A percentile compares a stretch with the other conserved stretches of the same genome.
phyloP scores from a whole-genome alignment of 2,888 invertebrate species.

The Drosophila lacicola region DNA sequence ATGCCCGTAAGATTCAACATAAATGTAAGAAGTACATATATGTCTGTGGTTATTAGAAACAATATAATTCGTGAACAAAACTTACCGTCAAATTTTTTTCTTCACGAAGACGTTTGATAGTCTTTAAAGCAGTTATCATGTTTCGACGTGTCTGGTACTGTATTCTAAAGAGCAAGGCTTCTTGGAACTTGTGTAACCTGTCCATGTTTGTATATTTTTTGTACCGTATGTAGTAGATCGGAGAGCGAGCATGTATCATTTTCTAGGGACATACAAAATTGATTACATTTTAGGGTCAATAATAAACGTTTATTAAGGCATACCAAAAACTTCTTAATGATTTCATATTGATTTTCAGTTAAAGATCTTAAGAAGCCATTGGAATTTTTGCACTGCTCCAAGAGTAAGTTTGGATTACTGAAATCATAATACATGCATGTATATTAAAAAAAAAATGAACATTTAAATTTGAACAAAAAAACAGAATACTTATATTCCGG shows the following conservation, averaged over 20 bases:
- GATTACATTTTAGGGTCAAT: background rate
- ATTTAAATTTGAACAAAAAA: too few relatives aligned
- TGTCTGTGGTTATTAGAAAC: background rate
- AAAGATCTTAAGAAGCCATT: conserved; percentile 57
- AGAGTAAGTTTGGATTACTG: conserved; percentile 66
- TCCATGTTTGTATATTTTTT: conserved; percentile 68
- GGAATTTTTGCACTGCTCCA: conserved; percentile 71
- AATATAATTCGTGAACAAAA: conserved; percentile 1
- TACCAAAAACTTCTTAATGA: conserved; percentile 71
- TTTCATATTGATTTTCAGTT: conserved; percentile 69
- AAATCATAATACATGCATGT: background rate
- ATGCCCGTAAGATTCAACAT: too few relatives aligned
- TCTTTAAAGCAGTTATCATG: conserved; percentile 74
- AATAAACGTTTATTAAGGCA: background rate
- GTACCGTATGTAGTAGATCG: conserved; percentile 75
- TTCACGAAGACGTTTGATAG: conserved; percentile 63
- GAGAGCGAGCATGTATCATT: conserved; percentile 82
- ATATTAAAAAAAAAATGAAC: too few relatives aligned
- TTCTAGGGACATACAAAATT: conserved; percentile 56
- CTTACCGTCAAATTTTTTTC: conserved; percentile 67
- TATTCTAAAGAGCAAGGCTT: conserved; percentile 71
- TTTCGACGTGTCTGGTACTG: conserved; percentile 82
- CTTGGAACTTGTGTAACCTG: conserved; percentile 57
- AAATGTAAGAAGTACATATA: too few relatives aligned
- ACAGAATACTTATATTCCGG: too few relatives aligned